Conservation (phyloP, 2,113 vertebrate genomes). For the Corythornis cristatus region DNA sequence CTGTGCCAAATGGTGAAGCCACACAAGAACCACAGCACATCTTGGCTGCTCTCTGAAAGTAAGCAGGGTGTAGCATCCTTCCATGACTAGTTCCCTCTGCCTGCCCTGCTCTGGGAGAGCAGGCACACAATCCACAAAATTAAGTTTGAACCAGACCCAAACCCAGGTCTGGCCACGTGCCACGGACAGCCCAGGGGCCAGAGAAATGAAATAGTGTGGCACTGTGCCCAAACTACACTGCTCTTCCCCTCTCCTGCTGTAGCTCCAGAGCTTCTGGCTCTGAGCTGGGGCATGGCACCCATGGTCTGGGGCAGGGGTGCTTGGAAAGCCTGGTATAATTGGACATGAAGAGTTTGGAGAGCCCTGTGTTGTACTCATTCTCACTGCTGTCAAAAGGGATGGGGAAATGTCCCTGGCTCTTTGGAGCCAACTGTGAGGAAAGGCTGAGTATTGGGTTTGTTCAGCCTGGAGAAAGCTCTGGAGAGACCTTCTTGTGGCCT, state of each 20-base stretch:
- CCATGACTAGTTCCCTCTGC: background rate
- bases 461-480: too few relatives aligned
- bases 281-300: background rate
- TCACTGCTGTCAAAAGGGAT: background rate
- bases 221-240: background rate
- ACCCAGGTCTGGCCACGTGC: rapidly evolving
- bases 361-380: rapidly evolving
- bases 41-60: background rate
- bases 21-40: background rate
- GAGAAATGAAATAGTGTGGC: background rate
- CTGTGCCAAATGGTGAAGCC: background rate
- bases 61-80: background rate
- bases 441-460: too few relatives aligned
- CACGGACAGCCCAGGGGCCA: background rate
- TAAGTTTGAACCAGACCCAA: background rate
- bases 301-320: background rate
- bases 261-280: background rate
- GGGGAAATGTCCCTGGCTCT: background rate
- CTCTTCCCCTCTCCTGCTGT: background rate
- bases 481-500: too few relatives aligned
- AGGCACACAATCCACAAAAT: background rate
- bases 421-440: background rate
- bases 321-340: background rate
- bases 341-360: background rate
- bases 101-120: background rate